A percentile compares a stretch with the other conserved stretches of the same genome.
Conservation (phyloP, 1,140 invertebrate genomes). For the Rhagoletis pomonella region DNA sequence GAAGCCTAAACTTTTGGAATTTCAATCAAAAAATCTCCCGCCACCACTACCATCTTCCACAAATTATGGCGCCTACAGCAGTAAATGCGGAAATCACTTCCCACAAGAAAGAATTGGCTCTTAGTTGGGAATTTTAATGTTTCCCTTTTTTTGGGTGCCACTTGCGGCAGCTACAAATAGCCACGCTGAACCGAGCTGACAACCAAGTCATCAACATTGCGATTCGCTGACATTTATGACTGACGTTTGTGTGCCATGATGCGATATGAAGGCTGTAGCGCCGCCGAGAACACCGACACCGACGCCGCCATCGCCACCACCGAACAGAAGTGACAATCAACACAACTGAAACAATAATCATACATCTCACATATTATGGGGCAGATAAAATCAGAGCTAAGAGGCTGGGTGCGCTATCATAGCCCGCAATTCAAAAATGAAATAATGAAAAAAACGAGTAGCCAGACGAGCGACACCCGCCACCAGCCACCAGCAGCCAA, state of each 20-base stretch:
- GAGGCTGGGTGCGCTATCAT: too few relatives aligned
- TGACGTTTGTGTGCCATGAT: constrained; percentile 47
- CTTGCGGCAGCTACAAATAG: constrained; percentile 47
- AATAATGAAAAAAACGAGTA: neutral
- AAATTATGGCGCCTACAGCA: neutral
- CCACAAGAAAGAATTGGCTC: neutral
- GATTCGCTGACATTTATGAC: constrained; percentile 45
- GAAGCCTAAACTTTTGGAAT: too few relatives aligned
- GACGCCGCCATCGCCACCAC: neutral
- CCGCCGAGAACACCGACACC: neutral
- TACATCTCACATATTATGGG: constrained; percentile 42
- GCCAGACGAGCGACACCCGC: neutral
- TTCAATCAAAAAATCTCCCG: neutral
- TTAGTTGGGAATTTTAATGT: neutral
- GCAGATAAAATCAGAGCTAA: constrained; percentile 29
- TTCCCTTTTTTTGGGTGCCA: neutral
- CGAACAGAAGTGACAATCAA: constrained; percentile 40
- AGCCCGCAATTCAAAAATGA: neutral
- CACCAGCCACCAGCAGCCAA: neutral
- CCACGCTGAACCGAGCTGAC: constrained; percentile 28
- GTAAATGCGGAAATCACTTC: neutral
- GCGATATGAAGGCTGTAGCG: constrained; percentile 7
- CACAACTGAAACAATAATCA: constrained; percentile 50
- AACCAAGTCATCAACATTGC: constrained; percentile 38
- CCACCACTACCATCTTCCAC: neutral